phyloP scores from a whole-genome alignment of 2,888 invertebrate species.

The Apomyelois bistriatella region DNA sequence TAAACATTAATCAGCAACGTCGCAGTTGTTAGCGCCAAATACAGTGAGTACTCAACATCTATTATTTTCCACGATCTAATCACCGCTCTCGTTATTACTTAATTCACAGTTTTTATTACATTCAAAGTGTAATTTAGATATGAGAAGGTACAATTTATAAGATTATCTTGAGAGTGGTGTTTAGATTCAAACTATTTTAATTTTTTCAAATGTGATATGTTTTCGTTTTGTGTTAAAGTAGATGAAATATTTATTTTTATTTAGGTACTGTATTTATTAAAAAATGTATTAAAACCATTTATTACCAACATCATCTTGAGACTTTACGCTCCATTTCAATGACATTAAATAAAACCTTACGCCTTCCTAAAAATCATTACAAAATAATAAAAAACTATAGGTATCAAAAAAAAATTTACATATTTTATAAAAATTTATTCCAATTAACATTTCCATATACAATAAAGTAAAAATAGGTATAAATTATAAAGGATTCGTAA shows the following conservation, averaged over 20 bases:
- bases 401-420: not conserved
- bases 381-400: too few relatives aligned
- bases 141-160: not conserved
- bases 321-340: too few relatives aligned
- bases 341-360: too few relatives aligned
- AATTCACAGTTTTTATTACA: constrained; percentile 2
- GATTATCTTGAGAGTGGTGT: not conserved
- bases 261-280: too few relatives aligned
- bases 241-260: not conserved
- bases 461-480: constrained; percentile 15
- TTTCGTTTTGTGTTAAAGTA: not conserved
- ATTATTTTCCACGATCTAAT: constrained; percentile 53
- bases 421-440: constrained; percentile 15
- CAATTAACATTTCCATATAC: constrained; percentile 19
- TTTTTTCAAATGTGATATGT: constrained; percentile 15
- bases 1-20: constrained; percentile 74
- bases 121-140: not conserved
- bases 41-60: constrained; percentile 71
- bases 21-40: constrained; percentile 70
- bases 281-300: not conserved
- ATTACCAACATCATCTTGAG: too few relatives aligned
- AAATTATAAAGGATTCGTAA: constrained; percentile 29
- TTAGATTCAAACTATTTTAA: constrained; percentile 6
- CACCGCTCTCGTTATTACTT: constrained; percentile 49
- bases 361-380: not conserved